These are phyloP conservation scores for Synchiropus splendidus DNA, from an alignment of 2,113 vertebrate species.

Conservation along the genomic window DNA sequence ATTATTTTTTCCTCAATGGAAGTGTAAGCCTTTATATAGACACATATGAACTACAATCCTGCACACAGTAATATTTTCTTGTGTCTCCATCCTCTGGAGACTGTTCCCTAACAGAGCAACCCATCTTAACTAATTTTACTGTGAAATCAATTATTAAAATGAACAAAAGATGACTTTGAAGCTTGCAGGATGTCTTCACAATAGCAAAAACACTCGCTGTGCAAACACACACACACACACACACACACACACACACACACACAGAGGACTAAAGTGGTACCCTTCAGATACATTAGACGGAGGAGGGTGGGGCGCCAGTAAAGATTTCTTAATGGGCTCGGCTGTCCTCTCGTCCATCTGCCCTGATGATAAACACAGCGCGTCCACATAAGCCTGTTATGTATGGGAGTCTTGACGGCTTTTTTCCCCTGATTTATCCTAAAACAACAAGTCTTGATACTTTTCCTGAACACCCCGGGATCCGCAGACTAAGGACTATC, in stretches of 20 bases:
- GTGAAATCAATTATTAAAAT: no score
- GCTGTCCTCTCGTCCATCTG: slow-evolving; percentile 51
- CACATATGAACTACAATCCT: no score
- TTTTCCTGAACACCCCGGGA: slow-evolving; percentile 3
- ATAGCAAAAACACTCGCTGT: background rate
- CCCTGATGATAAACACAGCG: slow-evolving; percentile 51
- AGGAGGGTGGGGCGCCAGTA: slow-evolving; percentile 65
- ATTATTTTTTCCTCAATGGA: no score
- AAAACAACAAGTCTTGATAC: slow-evolving; percentile 14
- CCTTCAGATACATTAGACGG: slow-evolving; percentile 61
- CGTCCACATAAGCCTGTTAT: slow-evolving; percentile 29
- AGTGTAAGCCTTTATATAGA: no score
- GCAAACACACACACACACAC: slow-evolving; percentile 19
- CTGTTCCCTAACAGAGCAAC: no score
- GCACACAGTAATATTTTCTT: no score
- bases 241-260: slow-evolving; percentile 23
- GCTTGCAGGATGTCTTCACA: no score
- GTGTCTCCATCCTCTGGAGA: no score
- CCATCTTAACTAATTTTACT: no score
- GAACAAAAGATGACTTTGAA: no score
- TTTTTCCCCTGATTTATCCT: slow-evolving; percentile 13
- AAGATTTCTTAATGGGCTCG: slow-evolving; percentile 64
- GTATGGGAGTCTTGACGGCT: slow-evolving; percentile 15
- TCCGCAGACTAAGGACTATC: no score
- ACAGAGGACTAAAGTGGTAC: slow-evolving; percentile 47